These are phyloP conservation scores for Amyelois transitella DNA, from an alignment of 1,140 invertebrate genomes.

Conservation along the genomic window DNA sequence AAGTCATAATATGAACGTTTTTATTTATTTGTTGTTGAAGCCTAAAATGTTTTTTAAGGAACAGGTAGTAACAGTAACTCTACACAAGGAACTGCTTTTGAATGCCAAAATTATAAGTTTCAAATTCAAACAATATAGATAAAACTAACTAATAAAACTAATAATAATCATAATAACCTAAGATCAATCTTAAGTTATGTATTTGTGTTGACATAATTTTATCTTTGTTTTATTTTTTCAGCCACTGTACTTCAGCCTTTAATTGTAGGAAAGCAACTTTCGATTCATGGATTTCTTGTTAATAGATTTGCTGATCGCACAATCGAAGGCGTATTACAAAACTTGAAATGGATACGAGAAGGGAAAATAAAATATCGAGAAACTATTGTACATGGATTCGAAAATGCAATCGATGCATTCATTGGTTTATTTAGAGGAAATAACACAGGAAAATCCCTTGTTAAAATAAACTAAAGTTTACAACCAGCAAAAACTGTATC, in stretches of 20 bases:
- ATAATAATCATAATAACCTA: too few relatives aligned
- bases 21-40: conserved; percentile 8
- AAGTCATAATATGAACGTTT: neutral
- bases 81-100: too few relatives aligned
- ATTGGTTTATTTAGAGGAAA: conserved; percentile 77
- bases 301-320: conserved; percentile 68
- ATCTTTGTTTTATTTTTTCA: conserved; percentile 26
- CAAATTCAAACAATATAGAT: too few relatives aligned
- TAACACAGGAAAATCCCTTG: conserved; percentile 79
- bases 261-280: conserved; percentile 74
- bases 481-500: neutral
- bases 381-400: conserved; percentile 78
- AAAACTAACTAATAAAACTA: too few relatives aligned
- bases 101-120: too few relatives aligned
- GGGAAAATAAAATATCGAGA: conserved; percentile 79
- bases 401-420: conserved; percentile 79
- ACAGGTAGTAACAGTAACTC: too few relatives aligned
- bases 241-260: conserved; percentile 67
- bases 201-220: too few relatives aligned
- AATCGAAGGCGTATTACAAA: conserved; percentile 75
- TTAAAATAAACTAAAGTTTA: conserved; percentile 28
- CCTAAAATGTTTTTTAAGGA: too few relatives aligned
- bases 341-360: conserved; percentile 74
- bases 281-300: conserved; percentile 78
- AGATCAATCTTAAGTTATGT: too few relatives aligned